phyloP scores from a whole-genome alignment of 1,140 invertebrate genomes.

The Heterodera carotae region DNA sequence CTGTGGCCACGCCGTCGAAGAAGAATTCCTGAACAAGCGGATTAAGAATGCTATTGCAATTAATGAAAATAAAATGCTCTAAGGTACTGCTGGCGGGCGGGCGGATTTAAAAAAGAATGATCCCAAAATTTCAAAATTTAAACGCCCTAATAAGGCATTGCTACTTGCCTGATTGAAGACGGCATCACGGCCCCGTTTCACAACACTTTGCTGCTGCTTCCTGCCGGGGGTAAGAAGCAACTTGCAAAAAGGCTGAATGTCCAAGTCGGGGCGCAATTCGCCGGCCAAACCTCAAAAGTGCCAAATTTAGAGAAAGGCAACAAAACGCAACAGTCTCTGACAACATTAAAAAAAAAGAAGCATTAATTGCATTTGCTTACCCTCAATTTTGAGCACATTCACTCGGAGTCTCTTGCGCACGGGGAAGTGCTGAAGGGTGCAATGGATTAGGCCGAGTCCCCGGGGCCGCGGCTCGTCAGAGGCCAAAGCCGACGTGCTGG shows the following conservation, averaged over 20 bases:
- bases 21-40: slow-evolving; percentile 59
- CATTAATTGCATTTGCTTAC: slow-evolving; percentile 32
- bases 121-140: too few species aligned
- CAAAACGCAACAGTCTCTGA: too few species aligned
- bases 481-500: slow-evolving; percentile 43
- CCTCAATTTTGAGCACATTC: slow-evolving; percentile 62
- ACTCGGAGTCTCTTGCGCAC: slow-evolving; percentile 64
- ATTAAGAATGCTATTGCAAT: too few species aligned
- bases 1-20: slow-evolving; percentile 58
- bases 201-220: slow-evolving; percentile 53
- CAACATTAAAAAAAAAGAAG: too few species aligned
- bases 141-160: background rate
- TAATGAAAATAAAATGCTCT: too few species aligned
- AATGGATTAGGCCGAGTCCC: slow-evolving; percentile 61
- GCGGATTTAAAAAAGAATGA: too few species aligned
- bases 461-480: slow-evolving; percentile 52
- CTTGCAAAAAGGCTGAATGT: slow-evolving; percentile 64
- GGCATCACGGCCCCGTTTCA: slow-evolving; percentile 62
- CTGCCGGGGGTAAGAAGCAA: slow-evolving; percentile 58
- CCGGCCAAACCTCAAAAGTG: slow-evolving; percentile 60
- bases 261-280: slow-evolving; percentile 62
- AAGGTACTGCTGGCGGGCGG: too few species aligned
- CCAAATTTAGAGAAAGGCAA: too few species aligned
- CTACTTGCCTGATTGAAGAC: slow-evolving; percentile 64
- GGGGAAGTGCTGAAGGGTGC: slow-evolving; percentile 63